Conservation (phyloP, 2,113 vertebrate species). For the Phyllostomus hastatus region DNA sequence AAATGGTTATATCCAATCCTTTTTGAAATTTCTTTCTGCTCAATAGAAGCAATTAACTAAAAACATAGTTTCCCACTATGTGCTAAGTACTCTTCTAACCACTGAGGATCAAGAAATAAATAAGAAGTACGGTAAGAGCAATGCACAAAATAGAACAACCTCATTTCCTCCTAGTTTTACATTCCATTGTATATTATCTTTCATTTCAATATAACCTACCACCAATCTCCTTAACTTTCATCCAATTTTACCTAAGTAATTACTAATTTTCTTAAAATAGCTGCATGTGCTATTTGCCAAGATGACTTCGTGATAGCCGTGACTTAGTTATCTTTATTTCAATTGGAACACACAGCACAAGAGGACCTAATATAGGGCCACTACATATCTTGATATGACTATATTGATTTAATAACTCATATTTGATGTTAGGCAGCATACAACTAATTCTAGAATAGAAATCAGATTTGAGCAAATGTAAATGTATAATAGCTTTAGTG, state of each 20-base stretch:
- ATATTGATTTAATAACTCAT: background rate
- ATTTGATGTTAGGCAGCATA: background rate
- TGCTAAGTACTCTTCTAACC: background rate
- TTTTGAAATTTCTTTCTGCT: background rate
- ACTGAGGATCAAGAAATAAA: background rate
- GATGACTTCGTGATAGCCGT: background rate
- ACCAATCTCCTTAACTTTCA: background rate
- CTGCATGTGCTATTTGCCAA: background rate
- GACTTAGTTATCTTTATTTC: background rate
- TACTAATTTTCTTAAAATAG: background rate
- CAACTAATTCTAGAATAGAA: background rate
- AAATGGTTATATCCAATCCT: background rate
- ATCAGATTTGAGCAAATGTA: background rate
- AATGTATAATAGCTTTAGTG: background rate
- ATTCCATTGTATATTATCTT: background rate
- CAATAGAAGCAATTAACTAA: background rate
- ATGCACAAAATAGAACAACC: background rate
- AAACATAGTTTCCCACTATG: background rate
- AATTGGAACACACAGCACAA: background rate
- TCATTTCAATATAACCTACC: background rate
- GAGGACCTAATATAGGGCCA: background rate
- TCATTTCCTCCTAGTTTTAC: background rate
- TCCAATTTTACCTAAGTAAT: background rate
- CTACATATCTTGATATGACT: background rate
- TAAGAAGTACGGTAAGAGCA: background rate